Evolutionary conservation across 2,113 vertebrate species (phyloP).

Genomic region (Clarias macrocephalus): DNA sequence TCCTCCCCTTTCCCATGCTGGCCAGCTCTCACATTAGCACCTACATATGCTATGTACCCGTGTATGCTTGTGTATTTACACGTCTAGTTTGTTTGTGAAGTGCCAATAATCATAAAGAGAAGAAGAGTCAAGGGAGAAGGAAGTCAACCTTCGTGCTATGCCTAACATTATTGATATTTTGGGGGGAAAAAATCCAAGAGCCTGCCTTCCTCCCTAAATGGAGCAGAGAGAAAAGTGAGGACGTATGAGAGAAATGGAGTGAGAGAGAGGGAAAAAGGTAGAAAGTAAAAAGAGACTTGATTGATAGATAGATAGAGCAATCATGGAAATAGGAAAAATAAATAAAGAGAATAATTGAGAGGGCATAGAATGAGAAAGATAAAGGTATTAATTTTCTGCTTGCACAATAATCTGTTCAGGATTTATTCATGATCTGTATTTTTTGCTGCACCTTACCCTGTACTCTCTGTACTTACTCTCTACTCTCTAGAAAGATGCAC

Average conservation of each 20-base stretch:
- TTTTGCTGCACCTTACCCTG: neutral
- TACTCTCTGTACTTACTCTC: neutral
- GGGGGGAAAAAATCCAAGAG: no score
- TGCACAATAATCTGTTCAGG: neutral
- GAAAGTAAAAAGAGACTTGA: neutral
- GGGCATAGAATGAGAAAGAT: neutral
- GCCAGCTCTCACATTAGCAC: no score
- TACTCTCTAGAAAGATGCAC: neutral
- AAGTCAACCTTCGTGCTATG: no score
- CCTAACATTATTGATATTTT: no score
- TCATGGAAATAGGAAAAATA: neutral
- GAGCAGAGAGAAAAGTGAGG: neutral
- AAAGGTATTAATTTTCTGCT: neutral
- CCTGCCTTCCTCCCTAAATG: no score
- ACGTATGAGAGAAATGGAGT: neutral
- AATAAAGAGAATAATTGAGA: neutral
- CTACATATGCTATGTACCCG: no score
- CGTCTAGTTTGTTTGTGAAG: no score
- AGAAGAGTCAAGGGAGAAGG: no score
- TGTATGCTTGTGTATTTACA: no score
- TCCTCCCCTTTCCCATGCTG: no score
- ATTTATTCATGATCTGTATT: neutral
- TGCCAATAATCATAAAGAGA: no score
- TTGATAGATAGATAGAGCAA: neutral
- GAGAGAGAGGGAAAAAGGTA: neutral